Conservation (phyloP, 2,888 invertebrate genomes). For the Orchesellides sinensis region DNA sequence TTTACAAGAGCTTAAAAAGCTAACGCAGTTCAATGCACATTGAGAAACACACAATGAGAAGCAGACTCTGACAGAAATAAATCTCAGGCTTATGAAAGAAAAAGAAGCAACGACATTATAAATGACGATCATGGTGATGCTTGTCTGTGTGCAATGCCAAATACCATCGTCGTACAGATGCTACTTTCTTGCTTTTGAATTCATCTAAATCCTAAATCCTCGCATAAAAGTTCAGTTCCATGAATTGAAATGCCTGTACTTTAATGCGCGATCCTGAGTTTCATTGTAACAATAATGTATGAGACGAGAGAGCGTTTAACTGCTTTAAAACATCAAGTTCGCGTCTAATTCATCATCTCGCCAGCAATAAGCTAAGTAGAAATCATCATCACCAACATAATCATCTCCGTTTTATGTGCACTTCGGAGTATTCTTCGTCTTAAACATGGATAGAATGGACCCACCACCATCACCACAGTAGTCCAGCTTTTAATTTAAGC, state of each 20-base stretch:
- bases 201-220: neutral
- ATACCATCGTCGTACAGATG: neutral
- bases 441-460: no score
- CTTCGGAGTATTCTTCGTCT: no score
- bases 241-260: slow-evolving; percentile 15
- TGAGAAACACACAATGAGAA: no score
- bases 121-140: neutral
- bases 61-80: neutral
- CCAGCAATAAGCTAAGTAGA: no score
- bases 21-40: neutral
- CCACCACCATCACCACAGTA: no score
- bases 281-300: neutral
- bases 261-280: neutral
- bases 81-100: neutral
- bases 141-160: neutral
- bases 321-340: no score
- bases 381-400: neutral
- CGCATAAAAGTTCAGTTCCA: neutral
- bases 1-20: neutral
- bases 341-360: no score
- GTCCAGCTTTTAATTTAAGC: no score
- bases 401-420: no score
- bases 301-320: neutral
- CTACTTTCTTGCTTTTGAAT: neutral
- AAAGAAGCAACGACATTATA: neutral